Percentiles rank a stretch among this genome's conserved stretches.
These are phyloP conservation scores for Napeogenes inachia DNA, from an alignment of 2,888 invertebrate species.

Conservation along the genomic window DNA sequence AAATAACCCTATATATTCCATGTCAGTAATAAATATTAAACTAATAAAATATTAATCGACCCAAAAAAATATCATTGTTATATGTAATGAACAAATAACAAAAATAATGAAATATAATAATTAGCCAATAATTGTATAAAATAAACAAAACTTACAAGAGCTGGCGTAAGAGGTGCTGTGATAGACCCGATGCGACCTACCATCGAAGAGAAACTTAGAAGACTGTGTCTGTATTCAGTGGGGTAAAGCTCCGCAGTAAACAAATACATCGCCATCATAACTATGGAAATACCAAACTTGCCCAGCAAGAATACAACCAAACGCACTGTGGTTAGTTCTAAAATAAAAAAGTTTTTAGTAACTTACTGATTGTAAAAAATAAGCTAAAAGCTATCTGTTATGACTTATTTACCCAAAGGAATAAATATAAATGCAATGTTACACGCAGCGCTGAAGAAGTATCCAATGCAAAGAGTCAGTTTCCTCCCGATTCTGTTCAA, in stretches of 20 bases:
- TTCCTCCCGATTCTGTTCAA: constrained; percentile 81
- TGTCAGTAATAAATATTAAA: no score
- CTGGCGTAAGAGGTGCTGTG: constrained; percentile 82
- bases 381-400: background rate
- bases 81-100: no score
- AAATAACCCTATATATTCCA: no score
- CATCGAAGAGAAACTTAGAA: constrained; percentile 84
- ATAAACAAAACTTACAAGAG: constrained; percentile 64
- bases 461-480: constrained; percentile 76
- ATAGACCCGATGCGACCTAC: constrained; percentile 83
- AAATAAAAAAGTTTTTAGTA: no score
- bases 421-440: constrained; percentile 61
- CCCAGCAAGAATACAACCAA: constrained; percentile 77
- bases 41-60: no score
- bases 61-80: no score
- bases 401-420: constrained; percentile 67
- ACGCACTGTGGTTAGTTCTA: constrained; percentile 53
- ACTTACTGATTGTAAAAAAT: no score
- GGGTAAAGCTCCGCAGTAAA: constrained; percentile 85
- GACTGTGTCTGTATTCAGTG: constrained; percentile 81
- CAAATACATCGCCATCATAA: constrained; percentile 81
- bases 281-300: constrained; percentile 80
- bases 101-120: no score
- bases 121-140: background rate
- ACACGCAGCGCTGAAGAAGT: constrained; percentile 76